These are phyloP conservation scores for Mythimna lalbum DNA, from an alignment of 2,888 invertebrate species.

Conservation along the genomic window DNA sequence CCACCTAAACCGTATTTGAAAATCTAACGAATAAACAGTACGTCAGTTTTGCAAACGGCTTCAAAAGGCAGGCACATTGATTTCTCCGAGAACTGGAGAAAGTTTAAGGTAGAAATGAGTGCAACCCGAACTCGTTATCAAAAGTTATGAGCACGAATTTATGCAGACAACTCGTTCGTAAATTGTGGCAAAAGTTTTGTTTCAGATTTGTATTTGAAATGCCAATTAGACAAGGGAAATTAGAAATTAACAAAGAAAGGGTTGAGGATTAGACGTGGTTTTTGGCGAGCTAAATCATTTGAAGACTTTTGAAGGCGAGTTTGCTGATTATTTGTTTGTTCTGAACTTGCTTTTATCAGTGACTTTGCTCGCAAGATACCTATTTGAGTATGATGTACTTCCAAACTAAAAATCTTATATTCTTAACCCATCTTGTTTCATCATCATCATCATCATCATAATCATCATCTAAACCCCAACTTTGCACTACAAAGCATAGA, in stretches of 20 bases:
- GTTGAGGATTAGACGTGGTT: constrained; percentile 1
- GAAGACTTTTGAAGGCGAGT: background rate
- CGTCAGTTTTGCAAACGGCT: background rate
- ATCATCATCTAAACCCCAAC: too few relatives aligned
- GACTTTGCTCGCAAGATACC: too few relatives aligned
- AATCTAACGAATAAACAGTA: constrained; percentile 28
- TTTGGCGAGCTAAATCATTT: constrained; percentile 8
- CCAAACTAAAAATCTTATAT: too few relatives aligned
- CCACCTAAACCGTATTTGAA: constrained; percentile 19
- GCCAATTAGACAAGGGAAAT: constrained; percentile 49
- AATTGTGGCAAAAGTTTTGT: constrained; percentile 58
- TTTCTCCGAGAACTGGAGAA: constrained; percentile 42
- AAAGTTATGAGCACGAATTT: constrained; percentile 62
- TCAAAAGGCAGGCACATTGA: constrained; percentile 51
- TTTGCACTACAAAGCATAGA: too few relatives aligned
- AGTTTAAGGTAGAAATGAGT: constrained; percentile 55
- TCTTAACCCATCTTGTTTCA: too few relatives aligned
- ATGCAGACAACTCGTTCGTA: constrained; percentile 60
- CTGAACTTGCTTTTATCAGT: too few relatives aligned
- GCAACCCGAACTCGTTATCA: constrained; percentile 58
- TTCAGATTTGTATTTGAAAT: constrained; percentile 50
- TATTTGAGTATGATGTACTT: too few relatives aligned
- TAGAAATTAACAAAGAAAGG: constrained; percentile 43
- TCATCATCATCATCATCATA: too few relatives aligned
- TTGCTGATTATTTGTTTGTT: too few relatives aligned